Evolutionary conservation across 2,113 vertebrate species (phyloP).

Genomic region (Oncorhynchus kisutch): DNA sequence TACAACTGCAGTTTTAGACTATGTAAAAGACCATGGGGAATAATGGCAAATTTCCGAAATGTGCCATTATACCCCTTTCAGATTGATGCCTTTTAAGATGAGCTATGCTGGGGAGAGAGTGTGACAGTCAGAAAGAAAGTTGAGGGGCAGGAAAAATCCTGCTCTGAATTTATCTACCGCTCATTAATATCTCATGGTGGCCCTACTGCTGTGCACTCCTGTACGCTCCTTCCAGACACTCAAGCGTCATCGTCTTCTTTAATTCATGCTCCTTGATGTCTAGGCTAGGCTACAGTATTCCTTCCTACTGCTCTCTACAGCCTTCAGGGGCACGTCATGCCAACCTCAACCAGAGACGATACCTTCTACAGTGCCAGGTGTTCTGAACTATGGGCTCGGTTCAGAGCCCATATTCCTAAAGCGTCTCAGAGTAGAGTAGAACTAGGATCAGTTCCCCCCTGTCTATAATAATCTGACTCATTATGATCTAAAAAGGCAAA

Average conservation of each 20-base stretch:
- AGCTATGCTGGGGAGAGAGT: not conserved
- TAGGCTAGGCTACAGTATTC: not conserved
- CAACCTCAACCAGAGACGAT: not conserved
- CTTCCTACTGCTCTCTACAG: slow-evolving; percentile 4
- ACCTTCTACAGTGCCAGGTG: not conserved
- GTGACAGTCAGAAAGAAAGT: not conserved
- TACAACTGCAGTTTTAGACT: too few species aligned
- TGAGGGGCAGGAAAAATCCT: too few species aligned
- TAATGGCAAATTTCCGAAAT: too few species aligned
- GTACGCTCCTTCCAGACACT: not conserved
- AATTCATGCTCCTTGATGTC: slow-evolving; percentile 18
- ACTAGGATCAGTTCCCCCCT: too few species aligned
- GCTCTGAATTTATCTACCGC: not conserved
- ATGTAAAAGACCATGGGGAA: not conserved
- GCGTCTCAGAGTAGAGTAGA: too few species aligned
- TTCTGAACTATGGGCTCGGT: not conserved
- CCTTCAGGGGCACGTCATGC: not conserved
- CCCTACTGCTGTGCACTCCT: not conserved
- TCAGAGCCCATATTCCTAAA: not conserved
- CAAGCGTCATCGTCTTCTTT: slow-evolving; percentile 4
- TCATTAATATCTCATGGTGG: slow-evolving; percentile 11
- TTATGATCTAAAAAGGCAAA: too few species aligned
- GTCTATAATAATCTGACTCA: too few species aligned
- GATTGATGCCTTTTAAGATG: not conserved
- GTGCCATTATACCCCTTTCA: too few species aligned